Base-by-base conservation (phyloP, 2,113 vertebrate genomes). In the Sterrhoptilus dennistouni region DNA sequence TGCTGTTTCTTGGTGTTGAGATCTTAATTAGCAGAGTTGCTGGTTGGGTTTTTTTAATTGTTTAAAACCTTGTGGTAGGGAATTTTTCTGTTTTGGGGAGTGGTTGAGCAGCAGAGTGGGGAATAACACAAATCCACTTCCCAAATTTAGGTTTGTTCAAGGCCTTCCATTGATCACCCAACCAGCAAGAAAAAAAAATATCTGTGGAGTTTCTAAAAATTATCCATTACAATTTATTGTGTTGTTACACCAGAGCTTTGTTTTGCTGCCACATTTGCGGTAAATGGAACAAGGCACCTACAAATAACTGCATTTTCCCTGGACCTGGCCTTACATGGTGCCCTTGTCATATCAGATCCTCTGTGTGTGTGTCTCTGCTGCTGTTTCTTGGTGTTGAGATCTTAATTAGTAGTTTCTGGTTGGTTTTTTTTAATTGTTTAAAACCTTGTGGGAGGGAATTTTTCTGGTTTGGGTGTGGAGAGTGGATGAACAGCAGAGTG, bases 271-370 rank as follows among this genome's bases (percentile, higher is more conserved):
- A 38, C 38, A 11, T 38, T 38, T 38, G 38, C 38, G 5, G 38
- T 38, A 96, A 96, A 98, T 96, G 79, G 93, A 97, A 97, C 95
- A 96, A 97, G 97, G 96, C 97, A 98, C 97, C 96, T 95, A 96
- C 93, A 98, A 95, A 92, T 86, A 94, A 95, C 96, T 77, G 93
- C 95, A 31, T 97, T 95, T 96, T 85, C 94, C 98, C 94, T 24
- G 15, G 54, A 80, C 89, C n/a, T 81, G 80, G 40, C 91, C 93
- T 96, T 95, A 83, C 86, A 94, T 27, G 8, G 52, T 89, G 94
- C 86, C 87, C 98, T 98, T 98, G 95, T 98, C 96, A 95, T 25
- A 89, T 91, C 96, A 71, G 72, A 96, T 80, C 83, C 14, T 13
- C 14, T 12, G 20, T 23, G 72, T 36, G 20, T 21, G 75, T 42